Conservation (phyloP, 2,888 invertebrate genomes). For the Abrostola triplasia region DNA sequence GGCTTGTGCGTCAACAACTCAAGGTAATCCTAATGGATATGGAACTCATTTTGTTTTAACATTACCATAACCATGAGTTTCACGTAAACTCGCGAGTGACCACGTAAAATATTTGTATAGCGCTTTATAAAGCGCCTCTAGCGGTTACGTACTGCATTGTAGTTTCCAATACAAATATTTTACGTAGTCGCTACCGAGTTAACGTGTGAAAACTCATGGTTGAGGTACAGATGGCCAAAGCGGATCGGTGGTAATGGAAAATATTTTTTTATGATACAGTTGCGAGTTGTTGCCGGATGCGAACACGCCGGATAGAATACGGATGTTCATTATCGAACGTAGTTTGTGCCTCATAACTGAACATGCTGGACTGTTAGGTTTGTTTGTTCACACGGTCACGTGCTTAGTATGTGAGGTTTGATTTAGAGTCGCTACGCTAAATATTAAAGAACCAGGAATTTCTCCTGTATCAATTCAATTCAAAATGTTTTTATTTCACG, state of each 20-base stretch:
- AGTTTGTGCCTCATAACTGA: constrained; percentile 62
- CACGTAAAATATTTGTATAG: no score
- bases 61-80: background rate
- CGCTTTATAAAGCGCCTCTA: no score
- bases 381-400: constrained; percentile 13
- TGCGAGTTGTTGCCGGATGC: constrained; percentile 63
- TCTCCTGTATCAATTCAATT: no score
- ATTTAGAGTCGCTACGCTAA: background rate
- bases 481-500: no score
- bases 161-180: no score
- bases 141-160: no score
- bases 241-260: constrained; percentile 65
- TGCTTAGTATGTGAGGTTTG: constrained; percentile 15
- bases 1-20: constrained; percentile 27
- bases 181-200: no score
- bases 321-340: constrained; percentile 72
- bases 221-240: constrained; percentile 33
- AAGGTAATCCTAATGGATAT: constrained; percentile 65
- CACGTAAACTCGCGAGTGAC: background rate
- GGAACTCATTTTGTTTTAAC: constrained; percentile 47
- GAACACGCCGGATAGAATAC: constrained; percentile 63
- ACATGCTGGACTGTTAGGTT: constrained; percentile 21
- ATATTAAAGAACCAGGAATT: no score
- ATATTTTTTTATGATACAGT: constrained; percentile 63
- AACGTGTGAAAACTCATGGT: no score